These are phyloP conservation scores for Drosophila algonquin DNA, from an alignment of 2,888 invertebrate species.

Conservation along the genomic window DNA sequence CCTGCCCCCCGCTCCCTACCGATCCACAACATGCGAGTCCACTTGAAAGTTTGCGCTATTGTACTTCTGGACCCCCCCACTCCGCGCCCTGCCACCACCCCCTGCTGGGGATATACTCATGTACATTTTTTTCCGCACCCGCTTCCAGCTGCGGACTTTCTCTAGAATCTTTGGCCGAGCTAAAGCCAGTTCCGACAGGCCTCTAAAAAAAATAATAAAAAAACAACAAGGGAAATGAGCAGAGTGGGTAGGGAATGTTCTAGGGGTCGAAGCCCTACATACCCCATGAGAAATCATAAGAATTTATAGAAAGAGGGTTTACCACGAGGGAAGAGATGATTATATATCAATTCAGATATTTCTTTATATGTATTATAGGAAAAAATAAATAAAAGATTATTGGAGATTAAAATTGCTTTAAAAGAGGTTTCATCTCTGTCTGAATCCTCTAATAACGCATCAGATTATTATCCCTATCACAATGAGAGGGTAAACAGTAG, in stretches of 20 bases:
- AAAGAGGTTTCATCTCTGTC: too few relatives aligned
- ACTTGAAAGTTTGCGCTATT: conserved; percentile 69
- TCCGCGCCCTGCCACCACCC: conserved; percentile 28
- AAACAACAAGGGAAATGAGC: conserved; percentile 3
- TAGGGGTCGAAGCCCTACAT: neutral
- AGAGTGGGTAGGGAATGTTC: neutral
- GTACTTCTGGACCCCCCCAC: conserved; percentile 67
- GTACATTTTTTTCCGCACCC: conserved; percentile 34
- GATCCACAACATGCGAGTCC: conserved; percentile 54
- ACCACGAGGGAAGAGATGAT: neutral
- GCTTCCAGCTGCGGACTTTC: conserved; percentile 45
- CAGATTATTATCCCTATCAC: too few relatives aligned
- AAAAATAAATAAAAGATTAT: neutral
- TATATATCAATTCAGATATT: neutral
- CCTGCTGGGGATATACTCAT: conserved; percentile 50
- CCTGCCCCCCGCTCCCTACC: too few relatives aligned
- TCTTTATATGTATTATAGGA: too few relatives aligned
- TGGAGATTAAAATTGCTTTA: neutral
- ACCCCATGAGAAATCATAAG: neutral
- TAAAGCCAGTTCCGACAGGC: conserved; percentile 36
- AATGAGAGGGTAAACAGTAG: too few relatives aligned
- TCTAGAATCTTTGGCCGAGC: conserved; percentile 63
- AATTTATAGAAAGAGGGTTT: neutral
- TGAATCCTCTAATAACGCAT: too few relatives aligned
- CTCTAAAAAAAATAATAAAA: conserved; percentile 20